phyloP scores from a whole-genome alignment of 2,113 vertebrate species.

The Boleophthalmus pectinirostris region DNA sequence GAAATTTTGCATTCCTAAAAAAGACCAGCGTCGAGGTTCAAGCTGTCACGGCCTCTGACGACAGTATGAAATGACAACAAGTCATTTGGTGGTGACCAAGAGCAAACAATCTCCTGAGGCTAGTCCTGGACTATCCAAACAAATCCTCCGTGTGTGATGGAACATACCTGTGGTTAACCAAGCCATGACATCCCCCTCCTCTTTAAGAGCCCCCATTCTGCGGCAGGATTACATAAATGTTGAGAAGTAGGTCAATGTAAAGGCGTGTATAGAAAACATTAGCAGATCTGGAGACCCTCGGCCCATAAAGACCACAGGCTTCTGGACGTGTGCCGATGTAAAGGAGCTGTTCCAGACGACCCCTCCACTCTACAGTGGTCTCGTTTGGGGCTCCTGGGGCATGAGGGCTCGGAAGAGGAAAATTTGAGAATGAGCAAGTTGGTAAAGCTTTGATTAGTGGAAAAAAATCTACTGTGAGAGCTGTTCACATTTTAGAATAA shows the following conservation, averaged over 20 bases:
- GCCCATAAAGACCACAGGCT: constrained; percentile 49
- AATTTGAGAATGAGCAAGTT: constrained; percentile 28
- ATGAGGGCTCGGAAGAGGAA: constrained; percentile 52
- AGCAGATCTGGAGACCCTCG: constrained; percentile 54
- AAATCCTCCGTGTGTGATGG: constrained; percentile 52
- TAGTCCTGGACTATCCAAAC: constrained; percentile 53
- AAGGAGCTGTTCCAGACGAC: constrained; percentile 45
- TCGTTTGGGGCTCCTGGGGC: constrained; percentile 54
- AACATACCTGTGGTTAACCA: constrained; percentile 72
- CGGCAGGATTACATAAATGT: constrained; percentile 62
- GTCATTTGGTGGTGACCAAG: constrained; percentile 47
- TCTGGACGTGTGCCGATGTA: constrained; percentile 46
- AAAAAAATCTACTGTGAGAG: not conserved
- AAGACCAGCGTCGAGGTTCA: not conserved
- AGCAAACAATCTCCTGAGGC: constrained; percentile 53
- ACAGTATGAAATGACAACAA: constrained; percentile 49
- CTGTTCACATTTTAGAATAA: too few relatives aligned
- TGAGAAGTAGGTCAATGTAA: constrained; percentile 66
- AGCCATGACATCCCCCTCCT: constrained; percentile 45
- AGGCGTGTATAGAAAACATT: constrained; percentile 54
- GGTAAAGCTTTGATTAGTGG: not conserved
- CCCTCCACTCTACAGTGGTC: constrained; percentile 22
- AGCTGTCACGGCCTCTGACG: constrained; percentile 31
- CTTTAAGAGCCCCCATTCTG: constrained; percentile 16
- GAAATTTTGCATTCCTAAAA: constrained; percentile 36